phyloP scores from a whole-genome alignment of 2,888 invertebrate species.

The Phaedon cochleariae region DNA sequence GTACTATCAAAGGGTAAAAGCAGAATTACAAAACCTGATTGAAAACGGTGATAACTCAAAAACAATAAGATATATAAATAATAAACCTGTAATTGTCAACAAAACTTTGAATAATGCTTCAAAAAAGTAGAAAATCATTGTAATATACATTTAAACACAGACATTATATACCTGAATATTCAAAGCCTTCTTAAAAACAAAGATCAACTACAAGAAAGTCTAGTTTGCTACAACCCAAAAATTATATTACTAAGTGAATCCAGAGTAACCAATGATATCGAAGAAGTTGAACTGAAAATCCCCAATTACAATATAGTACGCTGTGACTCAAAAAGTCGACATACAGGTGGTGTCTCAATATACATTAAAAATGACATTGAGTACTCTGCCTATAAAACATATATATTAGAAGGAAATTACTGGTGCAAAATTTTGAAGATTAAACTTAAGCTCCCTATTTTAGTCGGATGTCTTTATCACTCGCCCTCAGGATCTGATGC shows the following conservation, averaged over 20 bases:
- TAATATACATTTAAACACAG: constrained; percentile 12
- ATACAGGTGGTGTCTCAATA: no score
- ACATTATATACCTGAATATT: constrained; percentile 15
- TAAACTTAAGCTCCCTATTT: no score
- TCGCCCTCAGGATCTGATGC: no score
- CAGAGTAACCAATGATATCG: constrained; percentile 12
- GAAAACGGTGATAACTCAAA: constrained; percentile 20
- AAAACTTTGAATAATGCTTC: constrained; percentile 13
- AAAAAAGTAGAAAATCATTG: constrained; percentile 14
- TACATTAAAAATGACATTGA: no score
- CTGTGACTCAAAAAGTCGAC: no score
- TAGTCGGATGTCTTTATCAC: no score
- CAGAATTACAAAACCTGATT: constrained; percentile 11
- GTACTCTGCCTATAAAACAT: no score
- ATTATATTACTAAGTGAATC: constrained; percentile 14
- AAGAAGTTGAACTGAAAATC: not conserved
- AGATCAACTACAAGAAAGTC: constrained; percentile 1
- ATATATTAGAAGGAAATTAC: no score
- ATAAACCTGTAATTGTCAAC: constrained; percentile 22
- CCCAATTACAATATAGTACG: no score
- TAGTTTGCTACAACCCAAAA: constrained; percentile 14
- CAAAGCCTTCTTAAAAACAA: constrained; percentile 4
- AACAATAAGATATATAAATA: constrained; percentile 25
- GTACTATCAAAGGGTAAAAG: constrained; percentile 13
- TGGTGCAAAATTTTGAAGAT: no score